A percentile compares a stretch with the other conserved stretches of the same genome.
phyloP scores from a whole-genome alignment of 2,797 vertebrate species.

The Phaenicophaeus curvirostris region DNA sequence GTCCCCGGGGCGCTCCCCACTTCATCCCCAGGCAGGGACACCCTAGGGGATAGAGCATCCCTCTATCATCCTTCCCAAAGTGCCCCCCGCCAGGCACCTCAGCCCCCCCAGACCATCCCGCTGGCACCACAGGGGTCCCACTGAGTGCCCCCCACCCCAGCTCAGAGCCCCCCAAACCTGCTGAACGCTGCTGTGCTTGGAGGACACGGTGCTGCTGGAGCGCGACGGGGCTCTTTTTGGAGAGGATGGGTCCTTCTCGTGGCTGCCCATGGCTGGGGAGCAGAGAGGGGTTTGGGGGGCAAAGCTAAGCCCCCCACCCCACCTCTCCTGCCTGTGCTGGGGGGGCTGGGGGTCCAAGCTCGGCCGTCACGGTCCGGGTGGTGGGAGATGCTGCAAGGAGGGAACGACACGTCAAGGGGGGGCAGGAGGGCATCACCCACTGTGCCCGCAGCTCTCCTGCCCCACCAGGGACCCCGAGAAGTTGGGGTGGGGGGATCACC shows the following conservation, averaged over 20 bases:
- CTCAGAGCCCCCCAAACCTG: constrained; percentile 74
- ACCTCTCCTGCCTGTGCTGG: rapidly evolving
- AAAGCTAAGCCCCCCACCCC: not conserved
- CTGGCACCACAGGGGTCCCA: rapidly evolving
- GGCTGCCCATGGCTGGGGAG: constrained; percentile 77
- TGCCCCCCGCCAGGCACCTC: rapidly evolving
- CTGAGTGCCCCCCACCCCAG: not conserved
- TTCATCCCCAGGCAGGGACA: too few relatives aligned
- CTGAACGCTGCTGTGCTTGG: constrained; percentile 81
- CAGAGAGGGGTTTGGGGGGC: rapidly evolving
- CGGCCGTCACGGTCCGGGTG: not conserved
- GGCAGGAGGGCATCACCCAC: rapidly evolving
- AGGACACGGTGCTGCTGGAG: constrained; percentile 87
- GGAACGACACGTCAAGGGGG: not conserved
- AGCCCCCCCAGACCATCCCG: not conserved
- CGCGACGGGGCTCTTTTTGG: constrained; percentile 82
- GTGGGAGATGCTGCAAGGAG: not conserved
- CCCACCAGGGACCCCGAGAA: not conserved
- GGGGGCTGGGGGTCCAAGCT: not conserved
- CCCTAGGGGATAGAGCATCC: not conserved
- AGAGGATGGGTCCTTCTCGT: constrained; percentile 79
- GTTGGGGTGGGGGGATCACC: rapidly evolving
- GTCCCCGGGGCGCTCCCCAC: too few relatives aligned
- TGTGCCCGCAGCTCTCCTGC: not conserved
- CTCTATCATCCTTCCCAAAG: not conserved